These are phyloP conservation scores for Platysteira castanea DNA, from an alignment of 2,113 vertebrate species.

Conservation along the genomic window DNA sequence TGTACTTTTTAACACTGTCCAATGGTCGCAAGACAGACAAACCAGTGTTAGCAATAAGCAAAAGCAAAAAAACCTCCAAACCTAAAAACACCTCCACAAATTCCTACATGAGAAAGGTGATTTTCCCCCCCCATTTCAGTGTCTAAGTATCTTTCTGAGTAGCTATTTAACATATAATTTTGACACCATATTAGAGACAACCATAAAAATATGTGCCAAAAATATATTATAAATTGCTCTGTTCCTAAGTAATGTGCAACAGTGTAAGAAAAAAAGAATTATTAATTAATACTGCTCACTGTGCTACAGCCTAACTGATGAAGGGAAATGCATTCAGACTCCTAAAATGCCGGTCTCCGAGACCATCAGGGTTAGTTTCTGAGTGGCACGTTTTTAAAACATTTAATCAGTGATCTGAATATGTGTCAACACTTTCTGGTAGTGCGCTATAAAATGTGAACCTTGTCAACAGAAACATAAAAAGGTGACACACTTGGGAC, in stretches of 20 bases:
- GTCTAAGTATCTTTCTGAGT: neutral
- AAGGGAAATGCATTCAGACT: conserved; percentile 43
- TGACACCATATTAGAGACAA: neutral
- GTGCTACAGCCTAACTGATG: conserved; percentile 33
- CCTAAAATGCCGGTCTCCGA: conserved; percentile 66
- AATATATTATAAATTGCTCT: neutral
- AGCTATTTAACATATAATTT: conserved; percentile 10
- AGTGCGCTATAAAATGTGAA: conserved; percentile 75
- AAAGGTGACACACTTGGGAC: conserved; percentile 76
- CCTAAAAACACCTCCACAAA: neutral
- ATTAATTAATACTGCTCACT: conserved; percentile 42
- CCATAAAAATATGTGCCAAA: neutral
- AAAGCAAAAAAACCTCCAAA: neutral
- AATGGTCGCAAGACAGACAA: neutral
- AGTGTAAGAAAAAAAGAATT: neutral
- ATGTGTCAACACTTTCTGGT: conserved; percentile 81
- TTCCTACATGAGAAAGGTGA: neutral
- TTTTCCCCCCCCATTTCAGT: neutral
- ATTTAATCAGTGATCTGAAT: conserved; percentile 81
- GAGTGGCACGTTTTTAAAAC: conserved; percentile 82
- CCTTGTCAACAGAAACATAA: conserved; percentile 79
- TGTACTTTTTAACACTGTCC: neutral
- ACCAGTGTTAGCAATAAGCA: neutral
- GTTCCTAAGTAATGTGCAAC: neutral
- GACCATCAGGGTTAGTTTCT: conserved; percentile 80